Base-by-base conservation (phyloP, 2,888 invertebrate genomes). In the Nomada fabriciana region DNA sequence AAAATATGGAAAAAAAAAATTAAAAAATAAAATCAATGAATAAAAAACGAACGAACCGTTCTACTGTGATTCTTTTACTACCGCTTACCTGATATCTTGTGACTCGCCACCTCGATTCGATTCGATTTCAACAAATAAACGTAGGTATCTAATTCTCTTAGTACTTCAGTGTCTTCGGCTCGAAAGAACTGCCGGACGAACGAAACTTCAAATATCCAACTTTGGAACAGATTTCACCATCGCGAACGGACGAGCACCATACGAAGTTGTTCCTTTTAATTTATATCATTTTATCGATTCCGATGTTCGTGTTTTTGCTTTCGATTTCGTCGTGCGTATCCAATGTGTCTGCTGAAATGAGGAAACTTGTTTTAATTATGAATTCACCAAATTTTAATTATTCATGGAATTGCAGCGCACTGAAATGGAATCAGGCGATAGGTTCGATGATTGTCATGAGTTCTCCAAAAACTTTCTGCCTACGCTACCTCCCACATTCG, bases 1-100 rank as follows among this genome's bases (percentile, higher is more conserved):
- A 93, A 94, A 94, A 93, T 93, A 93, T 93, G 93, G 93, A 94
- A 93, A 91, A 93, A 53, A 90, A 93, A 92, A 93, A 92, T 91
- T 89, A 93, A 80, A 80, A 80, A 80, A 91, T 92, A 92, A 92
- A 93, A 93, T 89, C 89, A 92, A 93, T 91, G 90, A 92, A 91
- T 92, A 92, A 92, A 92, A 93, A 80, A 92, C 82, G 84, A 88
- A 84, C 78, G 72, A 80, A 75, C 74, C 76, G 83, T 85, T 73
- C 78, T 73, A 61, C 76, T 80, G 80, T 83, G 72, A 82, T 70
- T 80, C 9, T 13, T n/a, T 59, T 68, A 69, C 76, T 53, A 42
- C 13, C 11, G 11, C 10, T 59, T 59, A 63, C 76, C 73, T 55
- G 59, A n/a, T 1, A 50, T 18, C 75, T 47, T 15, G 50, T 50